These are phyloP conservation scores for Bombycilla garrulus DNA, from an alignment of 2,113 vertebrate genomes.

Conservation along the genomic window DNA sequence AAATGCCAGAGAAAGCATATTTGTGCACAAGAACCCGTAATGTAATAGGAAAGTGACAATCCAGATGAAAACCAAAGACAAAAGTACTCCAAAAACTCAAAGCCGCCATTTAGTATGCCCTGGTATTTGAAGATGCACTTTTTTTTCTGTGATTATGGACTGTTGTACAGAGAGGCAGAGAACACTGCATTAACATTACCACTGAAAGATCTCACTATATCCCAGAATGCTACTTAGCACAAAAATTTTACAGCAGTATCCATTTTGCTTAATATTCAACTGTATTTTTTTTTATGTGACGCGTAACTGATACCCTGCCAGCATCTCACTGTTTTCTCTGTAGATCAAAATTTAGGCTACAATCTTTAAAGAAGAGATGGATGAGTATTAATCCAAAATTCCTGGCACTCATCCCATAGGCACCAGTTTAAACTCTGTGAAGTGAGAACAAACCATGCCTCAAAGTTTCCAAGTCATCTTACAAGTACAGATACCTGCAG, in stretches of 20 bases:
- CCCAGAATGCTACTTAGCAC: neutral
- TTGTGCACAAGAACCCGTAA: neutral
- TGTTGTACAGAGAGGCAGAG: neutral
- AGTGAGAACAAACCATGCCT: neutral
- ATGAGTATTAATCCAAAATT: neutral
- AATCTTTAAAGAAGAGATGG: neutral
- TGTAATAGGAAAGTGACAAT: neutral
- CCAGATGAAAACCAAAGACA: neutral
- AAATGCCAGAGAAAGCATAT: neutral
- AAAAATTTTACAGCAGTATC: neutral
- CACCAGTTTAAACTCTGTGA: neutral
- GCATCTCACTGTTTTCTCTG: neutral
- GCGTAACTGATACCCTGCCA: neutral
- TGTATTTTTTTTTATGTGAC: neutral
- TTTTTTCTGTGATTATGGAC: neutral
- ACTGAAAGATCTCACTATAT: neutral
- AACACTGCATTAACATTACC: neutral
- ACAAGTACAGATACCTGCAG: neutral
- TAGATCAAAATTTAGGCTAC: neutral
- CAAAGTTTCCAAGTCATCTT: conserved; percentile 1
- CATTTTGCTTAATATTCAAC: neutral
- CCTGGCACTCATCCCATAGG: neutral
- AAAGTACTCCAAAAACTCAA: neutral
- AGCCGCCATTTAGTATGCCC: neutral
- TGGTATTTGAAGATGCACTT: neutral